Evolutionary conservation across 23 tunicate genomes (phyloP).

Genomic region (Aplidium turbinatum): DNA sequence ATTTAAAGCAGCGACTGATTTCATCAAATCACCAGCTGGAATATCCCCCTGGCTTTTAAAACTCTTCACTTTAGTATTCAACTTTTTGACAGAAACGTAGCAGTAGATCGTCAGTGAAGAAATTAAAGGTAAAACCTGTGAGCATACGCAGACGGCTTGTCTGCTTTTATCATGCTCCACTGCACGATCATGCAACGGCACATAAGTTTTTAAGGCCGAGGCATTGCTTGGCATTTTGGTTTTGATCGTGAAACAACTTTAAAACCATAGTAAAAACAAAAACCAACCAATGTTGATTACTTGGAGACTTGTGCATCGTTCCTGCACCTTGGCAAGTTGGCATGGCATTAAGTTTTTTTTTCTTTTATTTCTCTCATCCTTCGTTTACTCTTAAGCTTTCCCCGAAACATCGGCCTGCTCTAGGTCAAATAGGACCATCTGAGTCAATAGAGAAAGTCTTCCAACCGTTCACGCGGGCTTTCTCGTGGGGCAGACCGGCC

Average conservation of each 20-base stretch:
- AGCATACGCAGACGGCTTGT: too few species aligned
- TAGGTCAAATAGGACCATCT: too few species aligned
- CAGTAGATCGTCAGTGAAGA: conserved; percentile 24
- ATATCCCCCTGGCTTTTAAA: too few species aligned
- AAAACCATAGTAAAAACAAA: not conserved
- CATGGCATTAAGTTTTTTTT: too few species aligned
- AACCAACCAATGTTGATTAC: not conserved
- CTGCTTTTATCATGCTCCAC: too few species aligned
- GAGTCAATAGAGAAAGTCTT: not conserved
- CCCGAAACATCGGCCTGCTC: too few species aligned
- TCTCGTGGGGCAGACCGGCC: conserved; percentile 14
- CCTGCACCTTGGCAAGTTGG: too few species aligned
- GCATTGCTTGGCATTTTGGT: not conserved
- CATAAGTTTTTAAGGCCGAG: not conserved
- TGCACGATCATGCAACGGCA: not conserved
- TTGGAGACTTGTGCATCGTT: too few species aligned
- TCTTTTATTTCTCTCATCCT: too few species aligned
- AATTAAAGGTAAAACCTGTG: conserved; percentile 15
- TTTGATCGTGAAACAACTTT: not conserved
- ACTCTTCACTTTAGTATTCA: not conserved
- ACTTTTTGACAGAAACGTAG: conserved; percentile 32
- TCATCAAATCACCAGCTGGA: too few species aligned
- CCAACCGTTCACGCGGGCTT: not conserved
- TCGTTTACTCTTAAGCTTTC: too few species aligned
- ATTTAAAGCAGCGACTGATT: too few species aligned